Percentiles rank a stretch among this genome's conserved stretches.
Evolutionary conservation across 2,888 invertebrate genomes (phyloP).

Genomic region (Dryococelus australis): DNA sequence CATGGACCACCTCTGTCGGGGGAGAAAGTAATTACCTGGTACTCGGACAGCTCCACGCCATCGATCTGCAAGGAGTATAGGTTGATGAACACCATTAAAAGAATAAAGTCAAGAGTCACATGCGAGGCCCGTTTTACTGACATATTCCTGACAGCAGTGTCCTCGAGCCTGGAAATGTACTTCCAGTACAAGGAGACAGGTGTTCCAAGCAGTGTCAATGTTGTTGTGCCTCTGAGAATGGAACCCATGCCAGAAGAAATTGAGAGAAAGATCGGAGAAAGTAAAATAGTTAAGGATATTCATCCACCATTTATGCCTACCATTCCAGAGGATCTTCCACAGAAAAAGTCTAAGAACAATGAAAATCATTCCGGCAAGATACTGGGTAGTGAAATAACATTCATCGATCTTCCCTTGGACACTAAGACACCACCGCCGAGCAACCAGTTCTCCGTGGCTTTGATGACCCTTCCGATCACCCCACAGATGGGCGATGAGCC

Average conservation of each 20-base stretch:
- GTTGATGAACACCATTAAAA: conserved; percentile 57
- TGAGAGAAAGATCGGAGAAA: background rate
- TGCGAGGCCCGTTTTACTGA: conserved; percentile 60
- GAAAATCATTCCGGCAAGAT: background rate
- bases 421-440: background rate
- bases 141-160: conserved; percentile 61
- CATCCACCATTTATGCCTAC: background rate
- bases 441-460: conserved; percentile 63
- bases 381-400: background rate
- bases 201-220: conserved; percentile 52
- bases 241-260: background rate
- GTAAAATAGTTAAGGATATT: background rate
- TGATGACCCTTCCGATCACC: conserved; percentile 60
- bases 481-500: conserved; percentile 34
- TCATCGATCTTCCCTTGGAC: background rate
- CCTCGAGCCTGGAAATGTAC: conserved; percentile 60
- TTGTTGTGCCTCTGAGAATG: conserved; percentile 54
- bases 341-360: background rate
- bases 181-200: conserved; percentile 52
- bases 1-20: conserved; percentile 61
- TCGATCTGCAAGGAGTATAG: conserved; percentile 55
- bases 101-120: conserved; percentile 53
- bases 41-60: conserved; percentile 50
- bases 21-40: conserved; percentile 59
- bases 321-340: background rate